Evolutionary conservation across 1,140 invertebrate species (phyloP).

Genomic region (Drosophila dunni): DNA sequence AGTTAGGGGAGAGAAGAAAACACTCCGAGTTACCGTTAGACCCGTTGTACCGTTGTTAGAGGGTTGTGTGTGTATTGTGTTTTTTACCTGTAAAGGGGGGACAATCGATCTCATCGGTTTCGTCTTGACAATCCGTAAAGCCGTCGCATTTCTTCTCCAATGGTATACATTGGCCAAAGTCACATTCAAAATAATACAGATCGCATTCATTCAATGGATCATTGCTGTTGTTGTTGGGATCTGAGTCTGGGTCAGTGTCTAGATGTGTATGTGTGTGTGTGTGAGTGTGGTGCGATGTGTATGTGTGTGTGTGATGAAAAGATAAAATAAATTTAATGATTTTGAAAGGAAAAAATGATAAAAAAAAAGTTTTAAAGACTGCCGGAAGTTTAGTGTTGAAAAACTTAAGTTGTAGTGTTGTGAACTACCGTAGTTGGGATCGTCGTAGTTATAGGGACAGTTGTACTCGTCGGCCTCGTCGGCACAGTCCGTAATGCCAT

Average conservation of each 20-base stretch:
- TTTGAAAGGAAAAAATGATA: too few species aligned
- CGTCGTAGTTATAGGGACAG: slow-evolving; percentile 85
- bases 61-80: slow-evolving; percentile 1
- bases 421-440: slow-evolving; percentile 69
- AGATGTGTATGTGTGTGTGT: slow-evolving; percentile 32
- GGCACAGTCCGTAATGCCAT: slow-evolving; percentile 88
- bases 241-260: slow-evolving; percentile 58
- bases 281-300: slow-evolving; percentile 22
- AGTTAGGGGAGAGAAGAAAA: background rate
- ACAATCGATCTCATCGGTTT: slow-evolving; percentile 90
- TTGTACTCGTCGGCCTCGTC: slow-evolving; percentile 89
- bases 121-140: slow-evolving; percentile 89
- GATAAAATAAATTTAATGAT: slow-evolving; percentile 22
- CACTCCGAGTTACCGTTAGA: background rate
- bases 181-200: slow-evolving; percentile 80
- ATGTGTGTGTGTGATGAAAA: slow-evolving; percentile 37
- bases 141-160: slow-evolving; percentile 88
- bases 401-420: background rate
- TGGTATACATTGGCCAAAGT: slow-evolving; percentile 84
- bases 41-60: background rate
- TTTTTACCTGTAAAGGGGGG: slow-evolving; percentile 76
- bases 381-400: too few species aligned
- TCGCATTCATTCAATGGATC: slow-evolving; percentile 72
- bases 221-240: slow-evolving; percentile 27
- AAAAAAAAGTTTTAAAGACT: too few species aligned